phyloP scores from a whole-genome alignment of 2,797 vertebrate species.

The Tinamus major region DNA sequence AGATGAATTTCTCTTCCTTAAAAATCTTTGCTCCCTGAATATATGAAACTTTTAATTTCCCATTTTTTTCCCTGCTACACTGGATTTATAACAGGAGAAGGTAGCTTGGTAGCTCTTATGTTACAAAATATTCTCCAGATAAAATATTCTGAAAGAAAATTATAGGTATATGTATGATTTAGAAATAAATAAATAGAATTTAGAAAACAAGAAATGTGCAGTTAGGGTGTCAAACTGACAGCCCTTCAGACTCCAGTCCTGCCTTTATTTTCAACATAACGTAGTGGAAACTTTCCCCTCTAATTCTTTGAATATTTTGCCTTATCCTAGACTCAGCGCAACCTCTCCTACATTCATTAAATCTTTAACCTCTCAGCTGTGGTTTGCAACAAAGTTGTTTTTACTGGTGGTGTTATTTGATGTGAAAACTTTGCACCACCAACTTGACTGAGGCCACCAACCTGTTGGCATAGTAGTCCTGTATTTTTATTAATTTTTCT shows the following conservation, averaged over 20 bases:
- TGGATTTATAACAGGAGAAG: background rate
- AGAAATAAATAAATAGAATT: background rate
- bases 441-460: background rate
- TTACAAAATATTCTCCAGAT: background rate
- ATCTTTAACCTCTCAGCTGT: background rate
- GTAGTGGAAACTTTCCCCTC: background rate
- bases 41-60: background rate
- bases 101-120: background rate
- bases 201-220: background rate
- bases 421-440: background rate
- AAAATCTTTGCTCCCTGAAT: background rate
- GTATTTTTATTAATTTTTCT: background rate
- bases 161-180: background rate
- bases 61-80: background rate
- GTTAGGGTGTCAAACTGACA: background rate
- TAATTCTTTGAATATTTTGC: conserved; percentile 11
- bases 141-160: background rate
- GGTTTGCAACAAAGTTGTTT: background rate
- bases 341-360: background rate
- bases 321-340: background rate
- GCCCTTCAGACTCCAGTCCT: background rate
- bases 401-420: background rate
- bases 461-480: background rate
- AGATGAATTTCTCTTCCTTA: background rate
- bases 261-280: background rate